Evolutionary conservation across 2,888 invertebrate genomes (phyloP).

Genomic region (Desoria tigrina): DNA sequence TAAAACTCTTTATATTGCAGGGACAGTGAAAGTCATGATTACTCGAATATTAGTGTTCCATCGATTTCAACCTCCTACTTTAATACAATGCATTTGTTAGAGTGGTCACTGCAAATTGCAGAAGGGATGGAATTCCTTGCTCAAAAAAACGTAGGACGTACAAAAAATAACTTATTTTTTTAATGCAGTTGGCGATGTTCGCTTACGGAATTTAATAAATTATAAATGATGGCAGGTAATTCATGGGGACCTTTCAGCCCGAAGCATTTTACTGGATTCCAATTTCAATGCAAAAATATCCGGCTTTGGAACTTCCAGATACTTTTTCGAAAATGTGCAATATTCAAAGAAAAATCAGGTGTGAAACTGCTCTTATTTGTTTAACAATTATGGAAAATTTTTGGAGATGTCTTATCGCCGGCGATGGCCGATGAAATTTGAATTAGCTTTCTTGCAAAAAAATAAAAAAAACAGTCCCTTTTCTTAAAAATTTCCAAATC

Average conservation of each 20-base stretch:
- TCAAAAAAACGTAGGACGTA: too few species aligned
- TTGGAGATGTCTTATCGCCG: slow-evolving; percentile 5
- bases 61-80: background rate
- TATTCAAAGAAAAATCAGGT: background rate
- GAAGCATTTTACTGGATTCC: slow-evolving; percentile 5
- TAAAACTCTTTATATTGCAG: too few species aligned
- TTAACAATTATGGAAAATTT: background rate
- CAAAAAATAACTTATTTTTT: too few species aligned
- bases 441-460: too few species aligned
- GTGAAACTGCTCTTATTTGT: background rate
- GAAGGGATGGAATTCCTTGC: background rate
- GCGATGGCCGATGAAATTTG: too few species aligned
- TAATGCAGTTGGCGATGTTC: too few species aligned
- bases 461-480: too few species aligned
- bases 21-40: background rate
- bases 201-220: background rate
- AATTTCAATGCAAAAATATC: slow-evolving; percentile 3
- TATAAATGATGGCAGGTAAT: background rate
- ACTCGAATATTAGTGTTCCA: background rate
- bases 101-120: slow-evolving; percentile 1
- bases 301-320: background rate
- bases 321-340: background rate
- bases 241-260: background rate
- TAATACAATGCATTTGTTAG: background rate
- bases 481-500: too few species aligned